Conservation (phyloP, 2,113 vertebrate genomes). For the Hippopotamus amphibius region DNA sequence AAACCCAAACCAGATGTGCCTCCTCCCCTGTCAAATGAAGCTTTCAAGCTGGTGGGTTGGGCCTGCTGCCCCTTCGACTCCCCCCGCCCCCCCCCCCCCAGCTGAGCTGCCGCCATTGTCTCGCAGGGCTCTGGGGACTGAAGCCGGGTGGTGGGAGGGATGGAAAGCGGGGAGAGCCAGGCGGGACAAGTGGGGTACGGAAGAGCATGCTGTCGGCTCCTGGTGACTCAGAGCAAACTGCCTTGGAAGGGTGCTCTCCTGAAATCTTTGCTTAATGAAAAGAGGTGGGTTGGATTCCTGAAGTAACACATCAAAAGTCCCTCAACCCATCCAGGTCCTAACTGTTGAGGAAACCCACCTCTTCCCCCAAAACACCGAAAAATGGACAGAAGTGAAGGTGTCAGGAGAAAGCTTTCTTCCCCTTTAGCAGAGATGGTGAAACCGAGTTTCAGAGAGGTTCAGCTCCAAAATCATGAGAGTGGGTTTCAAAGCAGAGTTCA, state of each 20-base stretch:
- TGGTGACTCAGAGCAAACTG: not conserved
- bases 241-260: not conserved
- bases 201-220: not conserved
- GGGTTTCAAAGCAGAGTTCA: not conserved
- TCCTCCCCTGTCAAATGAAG: conserved; percentile 74
- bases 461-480: not conserved
- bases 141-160: not conserved
- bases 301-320: not conserved
- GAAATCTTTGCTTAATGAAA: not conserved
- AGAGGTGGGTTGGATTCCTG: not conserved
- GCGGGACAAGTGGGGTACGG: not conserved
- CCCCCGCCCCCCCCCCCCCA: not conserved
- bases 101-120: conserved; percentile 42
- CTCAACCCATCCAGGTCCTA: not conserved
- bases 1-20: conserved; percentile 81
- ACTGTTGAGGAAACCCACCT: not conserved
- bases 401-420: not conserved
- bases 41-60: conserved; percentile 70
- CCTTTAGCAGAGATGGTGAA: not conserved
- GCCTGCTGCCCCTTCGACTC: conserved; percentile 17
- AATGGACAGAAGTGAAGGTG: not conserved
- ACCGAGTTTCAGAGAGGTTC: not conserved
- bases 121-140: not conserved
- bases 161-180: not conserved
- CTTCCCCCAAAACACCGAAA: not conserved